These are phyloP conservation scores for Hyaena hyaena DNA, from an alignment of 2,113 vertebrate species.

Conservation along the genomic window DNA sequence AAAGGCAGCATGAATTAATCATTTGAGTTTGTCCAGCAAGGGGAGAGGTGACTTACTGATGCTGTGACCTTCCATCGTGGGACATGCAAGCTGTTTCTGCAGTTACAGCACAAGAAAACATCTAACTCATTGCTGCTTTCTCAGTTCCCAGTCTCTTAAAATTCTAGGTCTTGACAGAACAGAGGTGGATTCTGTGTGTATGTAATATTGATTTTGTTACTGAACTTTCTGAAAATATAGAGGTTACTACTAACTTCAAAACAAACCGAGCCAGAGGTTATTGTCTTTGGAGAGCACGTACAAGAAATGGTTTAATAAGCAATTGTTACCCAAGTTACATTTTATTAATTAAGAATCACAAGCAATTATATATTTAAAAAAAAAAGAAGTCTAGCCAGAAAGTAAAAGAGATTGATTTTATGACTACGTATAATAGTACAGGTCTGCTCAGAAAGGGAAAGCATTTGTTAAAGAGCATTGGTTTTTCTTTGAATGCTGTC, in stretches of 20 bases:
- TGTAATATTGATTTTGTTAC: not conserved
- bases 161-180: not conserved
- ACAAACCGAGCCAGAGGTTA: not conserved
- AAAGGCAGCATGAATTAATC: conserved; percentile 34
- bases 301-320: not conserved
- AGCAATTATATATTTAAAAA: not conserved
- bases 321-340: not conserved
- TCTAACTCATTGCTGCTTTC: not conserved
- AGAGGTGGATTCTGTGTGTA: not conserved
- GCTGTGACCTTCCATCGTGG: not conserved
- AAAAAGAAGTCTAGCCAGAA: not conserved
- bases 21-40: conserved; percentile 21
- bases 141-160: not conserved
- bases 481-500: not conserved
- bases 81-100: not conserved
- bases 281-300: not conserved
- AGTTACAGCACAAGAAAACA: not conserved
- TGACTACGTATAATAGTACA: not conserved
- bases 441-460: not conserved
- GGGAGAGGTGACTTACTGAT: not conserved
- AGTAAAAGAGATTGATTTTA: not conserved
- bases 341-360: conserved; percentile 1
- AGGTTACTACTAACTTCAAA: not conserved
- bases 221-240: not conserved
- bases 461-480: not conserved